Base-by-base conservation (phyloP, 2,888 invertebrate genomes). In the Eilema griseolum region DNA sequence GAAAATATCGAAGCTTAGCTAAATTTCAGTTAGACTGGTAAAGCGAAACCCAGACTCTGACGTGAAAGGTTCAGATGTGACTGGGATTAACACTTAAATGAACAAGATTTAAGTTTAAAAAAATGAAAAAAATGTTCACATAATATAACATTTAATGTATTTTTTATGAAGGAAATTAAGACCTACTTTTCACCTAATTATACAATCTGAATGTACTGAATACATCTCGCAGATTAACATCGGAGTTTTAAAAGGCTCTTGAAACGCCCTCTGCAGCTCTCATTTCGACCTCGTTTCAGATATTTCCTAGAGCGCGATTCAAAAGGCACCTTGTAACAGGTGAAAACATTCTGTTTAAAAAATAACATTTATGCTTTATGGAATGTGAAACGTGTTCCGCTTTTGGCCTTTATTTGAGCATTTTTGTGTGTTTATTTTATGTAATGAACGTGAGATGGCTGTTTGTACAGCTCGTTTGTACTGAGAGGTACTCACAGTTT, bases 261-360 rank as follows among this genome's bases (percentile, higher is more conserved):
- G 75, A 78, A 82, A 76, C 56, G 69, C 71, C 63, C 76, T 74
- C 62, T 73, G 73, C 71, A 63, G 73, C 81, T 68, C 83, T 82
- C 75, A 61, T 61, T 75, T 60, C 69, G 82, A 80, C 81, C 82
- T 77, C 83, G 69, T 83, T 83, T 73, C 75, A 69, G 74, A 81
- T 76, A 74, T 81, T 82, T 77, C 67, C 76, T 71, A 76, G 73
- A 71, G 64, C 64, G 65, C 60, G 61, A 75, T 72, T 80, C 73
- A 76, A 82, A 81, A 77, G 77, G 75, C 65, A 66, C 28, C 66
- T 63, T 59, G 68, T 68, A 73, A 69, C 74, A 73, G 80, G 71
- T 79, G 62, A 67, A 73, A 82, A 77, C 66, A 69, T 74, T 71
- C 26, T 62, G 52, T 78, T 76, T 73, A 70, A 74, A 68, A 74